Evolutionary conservation across 2,797 vertebrate species (phyloP).

Genomic region (Poecile montanus): DNA sequence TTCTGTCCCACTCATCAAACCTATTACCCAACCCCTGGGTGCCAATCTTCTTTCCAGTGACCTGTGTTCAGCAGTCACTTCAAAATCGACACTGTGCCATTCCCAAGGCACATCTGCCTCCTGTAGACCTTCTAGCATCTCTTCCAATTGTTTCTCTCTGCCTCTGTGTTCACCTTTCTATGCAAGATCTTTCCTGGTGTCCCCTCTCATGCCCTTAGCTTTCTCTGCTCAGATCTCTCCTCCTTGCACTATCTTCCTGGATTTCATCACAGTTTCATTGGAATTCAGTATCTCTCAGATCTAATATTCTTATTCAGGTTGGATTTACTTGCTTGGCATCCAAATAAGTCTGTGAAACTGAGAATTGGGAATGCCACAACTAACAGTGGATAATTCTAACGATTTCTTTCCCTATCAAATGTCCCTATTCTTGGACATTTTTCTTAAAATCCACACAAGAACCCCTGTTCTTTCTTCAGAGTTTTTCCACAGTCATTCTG

Average conservation of each 20-base stretch:
- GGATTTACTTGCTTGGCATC: not conserved
- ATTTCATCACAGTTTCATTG: not conserved
- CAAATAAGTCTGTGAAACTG: not conserved
- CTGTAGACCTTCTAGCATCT: not conserved
- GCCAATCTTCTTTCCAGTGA: not conserved
- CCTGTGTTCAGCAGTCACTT: not conserved
- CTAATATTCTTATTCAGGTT: not conserved
- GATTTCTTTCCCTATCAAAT: not conserved
- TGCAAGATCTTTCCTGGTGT: not conserved
- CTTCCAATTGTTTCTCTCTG: not conserved
- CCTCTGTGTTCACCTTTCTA: not conserved
- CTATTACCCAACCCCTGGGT: accelerated
- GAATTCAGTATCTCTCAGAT: not conserved
- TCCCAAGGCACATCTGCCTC: not conserved
- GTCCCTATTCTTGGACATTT: not conserved
- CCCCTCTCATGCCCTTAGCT: not conserved
- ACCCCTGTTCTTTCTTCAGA: not conserved
- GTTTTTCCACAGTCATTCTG: not conserved
- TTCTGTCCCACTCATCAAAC: not conserved
- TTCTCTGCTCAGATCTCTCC: not conserved
- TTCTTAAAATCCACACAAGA: not conserved
- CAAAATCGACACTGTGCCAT: not conserved
- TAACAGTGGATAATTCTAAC: not conserved
- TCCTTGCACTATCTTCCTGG: not conserved
- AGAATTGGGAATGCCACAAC: not conserved